These are phyloP conservation scores for Patella vulgata DNA, from an alignment of 1,140 invertebrate species.

Conservation along the genomic window DNA sequence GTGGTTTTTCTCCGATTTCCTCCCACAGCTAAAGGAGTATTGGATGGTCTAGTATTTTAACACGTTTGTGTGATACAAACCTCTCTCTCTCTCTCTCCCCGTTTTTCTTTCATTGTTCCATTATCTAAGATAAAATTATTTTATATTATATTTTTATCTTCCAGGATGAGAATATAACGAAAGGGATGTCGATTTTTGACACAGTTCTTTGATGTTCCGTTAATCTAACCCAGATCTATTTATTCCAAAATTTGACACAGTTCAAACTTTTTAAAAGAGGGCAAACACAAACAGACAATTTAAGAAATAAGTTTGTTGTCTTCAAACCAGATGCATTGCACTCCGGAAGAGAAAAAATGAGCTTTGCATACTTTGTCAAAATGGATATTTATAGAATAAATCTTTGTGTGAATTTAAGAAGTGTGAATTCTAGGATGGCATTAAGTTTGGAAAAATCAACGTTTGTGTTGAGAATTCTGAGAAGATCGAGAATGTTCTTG, in stretches of 20 bases:
- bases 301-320: no score
- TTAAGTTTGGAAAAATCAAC: no score
- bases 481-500: no score
- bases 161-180: constrained; percentile 48
- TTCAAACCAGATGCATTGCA: no score
- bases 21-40: not conserved
- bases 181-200: constrained; percentile 52
- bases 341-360: no score
- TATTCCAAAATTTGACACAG: not conserved
- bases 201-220: constrained; percentile 45
- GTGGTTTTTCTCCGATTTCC: no score
- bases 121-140: not conserved
- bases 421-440: no score
- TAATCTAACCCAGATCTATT: not conserved
- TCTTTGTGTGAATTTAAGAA: no score
- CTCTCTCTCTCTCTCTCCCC: constrained; percentile 2
- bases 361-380: no score
- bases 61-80: not conserved
- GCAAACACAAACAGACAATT: no score
- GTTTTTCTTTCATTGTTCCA: not conserved
- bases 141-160: constrained; percentile 19
- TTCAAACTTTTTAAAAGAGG: not conserved
- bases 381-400: no score
- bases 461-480: no score
- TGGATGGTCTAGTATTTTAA: not conserved